phyloP scores from a whole-genome alignment of 2,113 vertebrate species.

The Perca schrenkii region DNA sequence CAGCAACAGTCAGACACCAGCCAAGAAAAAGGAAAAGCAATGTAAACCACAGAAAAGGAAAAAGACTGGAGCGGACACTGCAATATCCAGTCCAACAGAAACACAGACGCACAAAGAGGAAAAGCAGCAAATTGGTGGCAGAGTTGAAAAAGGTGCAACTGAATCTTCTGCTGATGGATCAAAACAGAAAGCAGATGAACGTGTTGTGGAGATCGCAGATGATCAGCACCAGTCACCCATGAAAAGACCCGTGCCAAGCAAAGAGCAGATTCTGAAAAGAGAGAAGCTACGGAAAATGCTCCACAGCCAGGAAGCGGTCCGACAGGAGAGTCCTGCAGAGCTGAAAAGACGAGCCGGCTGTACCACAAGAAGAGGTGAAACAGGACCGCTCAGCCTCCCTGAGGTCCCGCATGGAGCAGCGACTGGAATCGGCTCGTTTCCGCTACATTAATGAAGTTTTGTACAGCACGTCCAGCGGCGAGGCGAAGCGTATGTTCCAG shows the following conservation, averaged over 20 bases:
- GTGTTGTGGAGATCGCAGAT: not conserved
- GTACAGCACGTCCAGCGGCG: conserved; percentile 87
- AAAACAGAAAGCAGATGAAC: conserved; percentile 9
- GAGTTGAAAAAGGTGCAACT: not conserved
- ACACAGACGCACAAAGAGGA: conserved; percentile 9
- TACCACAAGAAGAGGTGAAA: not conserved
- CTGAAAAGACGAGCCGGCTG: not conserved
- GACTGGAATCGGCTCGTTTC: conserved; percentile 89
- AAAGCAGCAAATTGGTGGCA: not conserved
- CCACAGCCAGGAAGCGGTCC: not conserved
- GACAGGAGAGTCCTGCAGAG: not conserved
- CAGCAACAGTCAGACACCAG: not conserved
- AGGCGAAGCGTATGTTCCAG: conserved; percentile 87
- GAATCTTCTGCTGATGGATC: conserved; percentile 1
- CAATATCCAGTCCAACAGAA: not conserved
- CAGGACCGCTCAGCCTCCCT: conserved; percentile 78
- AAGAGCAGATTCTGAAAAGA: conserved; percentile 50
- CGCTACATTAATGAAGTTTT: conserved; percentile 93
- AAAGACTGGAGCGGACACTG: not conserved
- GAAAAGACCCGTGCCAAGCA: conserved; percentile 47
- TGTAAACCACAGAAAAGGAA: conserved; percentile 57
- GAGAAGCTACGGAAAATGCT: conserved; percentile 73
- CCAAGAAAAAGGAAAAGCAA: conserved; percentile 29
- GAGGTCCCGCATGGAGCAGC: conserved; percentile 88
- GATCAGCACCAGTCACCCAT: conserved; percentile 2